phyloP scores from a whole-genome alignment of 2,797 vertebrate species.

The Scolopax bukidnonensis region DNA sequence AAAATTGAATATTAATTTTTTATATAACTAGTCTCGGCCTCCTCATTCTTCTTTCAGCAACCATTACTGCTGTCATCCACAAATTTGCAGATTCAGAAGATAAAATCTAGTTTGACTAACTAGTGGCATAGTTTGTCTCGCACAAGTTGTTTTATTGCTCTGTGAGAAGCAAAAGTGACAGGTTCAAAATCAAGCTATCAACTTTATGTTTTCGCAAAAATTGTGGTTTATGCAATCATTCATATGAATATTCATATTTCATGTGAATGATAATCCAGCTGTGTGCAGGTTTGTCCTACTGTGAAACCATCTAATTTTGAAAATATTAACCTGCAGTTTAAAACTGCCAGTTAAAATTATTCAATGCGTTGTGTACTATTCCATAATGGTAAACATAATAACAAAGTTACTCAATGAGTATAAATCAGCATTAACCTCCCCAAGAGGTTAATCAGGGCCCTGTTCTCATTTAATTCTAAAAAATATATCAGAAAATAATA shows the following conservation, averaged over 20 bases:
- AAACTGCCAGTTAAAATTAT: neutral
- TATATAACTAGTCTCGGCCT: neutral
- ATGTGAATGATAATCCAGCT: neutral
- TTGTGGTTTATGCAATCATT: neutral
- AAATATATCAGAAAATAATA: neutral
- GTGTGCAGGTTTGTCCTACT: neutral
- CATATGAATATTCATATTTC: neutral
- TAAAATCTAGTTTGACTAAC: neutral
- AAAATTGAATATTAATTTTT: neutral
- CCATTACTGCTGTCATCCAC: neutral
- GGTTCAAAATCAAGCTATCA: neutral
- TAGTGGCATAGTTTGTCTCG: neutral
- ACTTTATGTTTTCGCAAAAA: neutral
- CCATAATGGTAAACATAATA: neutral
- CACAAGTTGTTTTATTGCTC: neutral
- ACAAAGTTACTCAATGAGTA: neutral
- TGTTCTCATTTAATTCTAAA: neutral
- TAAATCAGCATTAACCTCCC: neutral
- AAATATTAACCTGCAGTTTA: neutral
- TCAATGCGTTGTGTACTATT: neutral
- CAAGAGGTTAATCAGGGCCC: neutral
- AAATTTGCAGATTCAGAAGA: neutral
- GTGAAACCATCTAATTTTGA: neutral
- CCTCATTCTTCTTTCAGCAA: neutral
- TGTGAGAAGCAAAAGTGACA: neutral